phyloP scores from a whole-genome alignment of 2,113 vertebrate species.

The Chamaea fasciata region DNA sequence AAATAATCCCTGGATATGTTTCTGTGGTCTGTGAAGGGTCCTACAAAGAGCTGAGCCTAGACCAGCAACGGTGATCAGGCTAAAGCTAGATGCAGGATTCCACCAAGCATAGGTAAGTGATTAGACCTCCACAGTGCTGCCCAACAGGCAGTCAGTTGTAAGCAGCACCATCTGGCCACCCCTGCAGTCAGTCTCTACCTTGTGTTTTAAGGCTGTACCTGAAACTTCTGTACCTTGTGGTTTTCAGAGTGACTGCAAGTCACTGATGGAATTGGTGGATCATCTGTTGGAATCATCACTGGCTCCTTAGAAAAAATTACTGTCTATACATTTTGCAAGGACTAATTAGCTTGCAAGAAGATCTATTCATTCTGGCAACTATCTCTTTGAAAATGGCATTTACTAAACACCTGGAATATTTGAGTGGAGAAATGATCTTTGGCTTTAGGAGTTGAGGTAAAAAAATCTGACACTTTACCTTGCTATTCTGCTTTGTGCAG shows the following conservation, averaged over 20 bases:
- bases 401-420: background rate
- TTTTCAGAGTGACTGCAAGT: background rate
- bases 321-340: background rate
- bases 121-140: background rate
- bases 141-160: background rate
- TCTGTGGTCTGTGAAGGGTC: background rate
- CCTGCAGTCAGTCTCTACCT: background rate
- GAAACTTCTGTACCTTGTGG: background rate
- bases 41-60: background rate
- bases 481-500: background rate
- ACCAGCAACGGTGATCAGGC: background rate
- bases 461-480: background rate
- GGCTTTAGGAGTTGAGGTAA: background rate
- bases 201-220: background rate
- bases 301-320: background rate
- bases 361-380: background rate
- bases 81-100: background rate
- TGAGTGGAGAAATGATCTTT: background rate
- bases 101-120: background rate
- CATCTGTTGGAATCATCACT: background rate
- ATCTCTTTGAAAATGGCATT: background rate
- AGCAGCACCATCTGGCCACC: background rate
- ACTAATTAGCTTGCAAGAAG: background rate
- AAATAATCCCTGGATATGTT: background rate
- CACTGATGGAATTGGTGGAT: background rate